Evolutionary conservation across 2,888 invertebrate genomes (phyloP), one percentile per base, ranked within the genome.

Genomic region (Athalia rosae): DNA sequence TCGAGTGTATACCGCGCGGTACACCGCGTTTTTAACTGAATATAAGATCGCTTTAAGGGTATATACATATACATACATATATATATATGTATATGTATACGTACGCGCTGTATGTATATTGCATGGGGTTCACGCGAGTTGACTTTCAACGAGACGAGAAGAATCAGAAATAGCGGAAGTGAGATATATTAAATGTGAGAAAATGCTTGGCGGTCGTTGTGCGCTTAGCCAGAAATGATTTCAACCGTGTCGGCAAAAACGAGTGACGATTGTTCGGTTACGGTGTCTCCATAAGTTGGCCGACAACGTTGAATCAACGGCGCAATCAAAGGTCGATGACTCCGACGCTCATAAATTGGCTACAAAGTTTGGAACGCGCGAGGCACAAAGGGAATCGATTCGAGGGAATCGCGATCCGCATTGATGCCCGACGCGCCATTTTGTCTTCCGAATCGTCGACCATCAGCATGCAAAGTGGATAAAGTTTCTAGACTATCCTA

Each of bases 381-480:
- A 76, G 71, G 83, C 81, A 86, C 87, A 86, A 86, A 87, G 82
- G 80, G 84, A 85, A 86, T 86, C 86, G 85, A 86, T 85, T 86
- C 82, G 79, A 79, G 79, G 82, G 82, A 84, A 84, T 85, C 84
- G 80, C 81, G 84, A 82, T 84, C 82, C 83, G 79, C 71, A 58
- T 71, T 71, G 71, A 71, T 71, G 71, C 80, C 79, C 76, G 50
- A 77, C 79, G 66, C 80, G 50, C 79, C 48, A 77, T 77, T 79
- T 76, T 77, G 84, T 86, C 83, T 85, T 85, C 80, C 81, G 82
- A 84, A 85, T 85, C 84, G 83, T 80, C 81, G 84, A 83, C 85
- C 83, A 87, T 87, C 85, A 86, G 84, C 85, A 86, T 87, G 87
- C 84, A 86, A 87, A 87, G 86, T 85, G 84, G 86, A 86, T 85